Evolutionary conservation across 2,888 invertebrate species (phyloP).

Genomic region (Scaptomyza caliginosa): DNA sequence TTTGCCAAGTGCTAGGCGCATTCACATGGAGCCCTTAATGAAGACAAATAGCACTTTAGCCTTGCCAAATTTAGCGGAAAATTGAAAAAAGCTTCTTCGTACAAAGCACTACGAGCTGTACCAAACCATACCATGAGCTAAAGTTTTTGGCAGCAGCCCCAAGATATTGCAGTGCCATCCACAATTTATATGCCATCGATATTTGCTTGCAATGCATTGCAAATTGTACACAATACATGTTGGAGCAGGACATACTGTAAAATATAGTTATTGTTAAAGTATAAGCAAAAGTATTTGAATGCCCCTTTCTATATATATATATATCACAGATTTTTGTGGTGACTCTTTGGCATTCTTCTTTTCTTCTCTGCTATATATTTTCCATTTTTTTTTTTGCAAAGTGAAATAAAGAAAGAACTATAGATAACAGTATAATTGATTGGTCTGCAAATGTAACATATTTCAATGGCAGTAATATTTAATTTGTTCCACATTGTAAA

Average conservation of each 20-base stretch:
- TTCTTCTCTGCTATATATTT: too few relatives aligned
- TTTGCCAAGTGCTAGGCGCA: conserved; percentile 71
- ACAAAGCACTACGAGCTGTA: conserved; percentile 14
- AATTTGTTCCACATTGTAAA: background rate
- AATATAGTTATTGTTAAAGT: conserved; percentile 34
- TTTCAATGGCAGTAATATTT: background rate
- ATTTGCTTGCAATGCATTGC: conserved; percentile 54
- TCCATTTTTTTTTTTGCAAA: background rate
- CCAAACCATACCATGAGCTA: conserved; percentile 37
- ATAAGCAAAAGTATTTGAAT: conserved; percentile 3
- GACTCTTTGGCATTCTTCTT: background rate
- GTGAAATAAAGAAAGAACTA: background rate
- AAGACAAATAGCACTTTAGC: conserved; percentile 81
- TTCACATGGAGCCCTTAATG: conserved; percentile 71
- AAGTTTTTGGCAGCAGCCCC: conserved; percentile 61
- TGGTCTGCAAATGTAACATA: background rate
- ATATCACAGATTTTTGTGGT: background rate
- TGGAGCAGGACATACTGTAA: conserved; percentile 17
- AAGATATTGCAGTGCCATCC: conserved; percentile 66
- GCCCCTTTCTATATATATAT: conserved; percentile 5
- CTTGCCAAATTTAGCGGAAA: conserved; percentile 83
- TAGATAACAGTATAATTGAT: background rate
- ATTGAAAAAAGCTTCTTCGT: conserved; percentile 81
- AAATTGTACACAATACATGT: conserved; percentile 28
- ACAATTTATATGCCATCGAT: conserved; percentile 71